Evolutionary conservation across 2,888 invertebrate species (phyloP).

Genomic region (Apotomis betuletana): DNA sequence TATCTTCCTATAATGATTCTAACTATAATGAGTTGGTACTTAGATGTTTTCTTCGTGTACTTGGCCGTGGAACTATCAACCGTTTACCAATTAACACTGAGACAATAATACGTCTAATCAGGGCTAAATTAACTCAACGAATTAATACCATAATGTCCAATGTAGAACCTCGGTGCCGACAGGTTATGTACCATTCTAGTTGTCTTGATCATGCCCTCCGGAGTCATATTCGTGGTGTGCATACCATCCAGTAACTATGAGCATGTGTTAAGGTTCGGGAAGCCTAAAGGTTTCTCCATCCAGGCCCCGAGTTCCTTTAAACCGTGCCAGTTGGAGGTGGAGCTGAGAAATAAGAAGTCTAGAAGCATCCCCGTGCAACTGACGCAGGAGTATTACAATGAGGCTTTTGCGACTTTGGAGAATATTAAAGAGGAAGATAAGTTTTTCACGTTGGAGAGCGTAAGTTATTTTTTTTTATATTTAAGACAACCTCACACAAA

Average conservation of each 20-base stretch:
- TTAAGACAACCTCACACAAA: too few species aligned
- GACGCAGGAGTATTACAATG: conserved; percentile 70
- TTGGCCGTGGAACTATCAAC: conserved; percentile 10
- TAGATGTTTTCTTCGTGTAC: background rate
- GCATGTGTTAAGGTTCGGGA: conserved; percentile 82
- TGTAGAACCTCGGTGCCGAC: background rate
- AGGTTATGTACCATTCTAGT: conserved; percentile 10
- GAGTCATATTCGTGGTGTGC: conserved; percentile 87
- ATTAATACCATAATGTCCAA: conserved; percentile 28
- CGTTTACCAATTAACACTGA: conserved; percentile 21
- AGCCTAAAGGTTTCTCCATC: conserved; percentile 63
- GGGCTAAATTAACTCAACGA: conserved; percentile 54
- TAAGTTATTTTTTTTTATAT: conserved; percentile 60
- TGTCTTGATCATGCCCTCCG: conserved; percentile 79
- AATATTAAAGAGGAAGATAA: conserved; percentile 76
- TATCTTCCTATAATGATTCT: too few species aligned
- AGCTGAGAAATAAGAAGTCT: conserved; percentile 68
- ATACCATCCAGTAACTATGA: conserved; percentile 88
- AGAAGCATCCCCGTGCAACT: conserved; percentile 72
- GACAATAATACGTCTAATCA: conserved; percentile 44
- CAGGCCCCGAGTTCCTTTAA: conserved; percentile 55
- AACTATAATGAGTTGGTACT: too few species aligned
- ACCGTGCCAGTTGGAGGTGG: conserved; percentile 66
- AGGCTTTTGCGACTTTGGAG: conserved; percentile 64
- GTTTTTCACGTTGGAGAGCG: conserved; percentile 87